A percentile compares a stretch with the other conserved stretches of the same genome.
These are phyloP conservation scores for Diacarnus erythraeanus DNA, from an alignment of 37 sponge, comb jelly and placozoan genomes.

Conservation along the genomic window DNA sequence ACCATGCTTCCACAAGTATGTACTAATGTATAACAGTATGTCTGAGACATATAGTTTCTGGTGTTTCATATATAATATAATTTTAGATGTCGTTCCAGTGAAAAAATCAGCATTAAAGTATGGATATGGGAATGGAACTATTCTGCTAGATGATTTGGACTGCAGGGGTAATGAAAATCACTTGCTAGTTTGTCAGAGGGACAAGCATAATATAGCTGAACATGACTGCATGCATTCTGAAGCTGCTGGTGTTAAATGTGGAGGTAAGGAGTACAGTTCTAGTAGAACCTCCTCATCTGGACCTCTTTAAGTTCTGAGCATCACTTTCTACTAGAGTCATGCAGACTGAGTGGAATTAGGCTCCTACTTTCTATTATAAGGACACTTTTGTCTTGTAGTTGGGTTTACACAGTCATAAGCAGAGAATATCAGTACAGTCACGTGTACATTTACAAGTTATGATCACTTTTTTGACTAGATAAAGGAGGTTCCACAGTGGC, in stretches of 20 bases:
- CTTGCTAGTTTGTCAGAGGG: neutral
- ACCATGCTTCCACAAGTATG: neutral
- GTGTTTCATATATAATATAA: neutral
- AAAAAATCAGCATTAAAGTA: neutral
- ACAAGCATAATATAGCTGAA: neutral
- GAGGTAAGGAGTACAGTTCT: neutral
- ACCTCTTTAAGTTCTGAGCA: too few relatives aligned
- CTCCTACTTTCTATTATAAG: too few relatives aligned
- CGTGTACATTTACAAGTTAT: too few relatives aligned
- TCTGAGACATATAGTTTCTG: neutral
- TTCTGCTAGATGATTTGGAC: neutral
- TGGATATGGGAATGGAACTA: neutral
- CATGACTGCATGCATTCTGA: neutral
- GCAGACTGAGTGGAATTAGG: too few relatives aligned
- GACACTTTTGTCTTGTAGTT: too few relatives aligned
- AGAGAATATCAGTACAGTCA: too few relatives aligned
- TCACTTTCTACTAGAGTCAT: too few relatives aligned
- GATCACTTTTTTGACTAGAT: too few relatives aligned
- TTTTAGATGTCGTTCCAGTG: constrained; percentile 1
- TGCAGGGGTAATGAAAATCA: neutral
- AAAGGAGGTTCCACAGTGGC: too few relatives aligned
- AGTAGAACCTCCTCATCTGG: too few relatives aligned
- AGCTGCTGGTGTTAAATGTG: constrained; percentile 1
- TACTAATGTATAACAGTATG: neutral
- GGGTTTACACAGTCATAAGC: too few relatives aligned